Conservation (phyloP, 2,797 vertebrate genomes). For the Gobio occitaniae region DNA sequence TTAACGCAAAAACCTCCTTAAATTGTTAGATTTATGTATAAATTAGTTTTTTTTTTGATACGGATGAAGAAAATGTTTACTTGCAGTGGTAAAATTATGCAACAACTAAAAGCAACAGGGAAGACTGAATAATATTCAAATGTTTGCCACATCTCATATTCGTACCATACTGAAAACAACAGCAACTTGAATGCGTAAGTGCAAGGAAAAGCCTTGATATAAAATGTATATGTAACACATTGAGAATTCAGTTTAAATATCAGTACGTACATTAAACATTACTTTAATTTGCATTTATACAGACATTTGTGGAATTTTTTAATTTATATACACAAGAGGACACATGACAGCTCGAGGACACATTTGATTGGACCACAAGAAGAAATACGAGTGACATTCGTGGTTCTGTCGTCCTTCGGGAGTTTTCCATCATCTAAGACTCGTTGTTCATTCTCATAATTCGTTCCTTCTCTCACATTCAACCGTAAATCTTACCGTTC, state of each 20-base stretch:
- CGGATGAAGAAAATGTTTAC: background rate
- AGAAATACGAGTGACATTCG: constrained; percentile 60
- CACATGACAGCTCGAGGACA: constrained; percentile 76
- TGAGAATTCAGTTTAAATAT: constrained; percentile 89
- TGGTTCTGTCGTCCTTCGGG: constrained; percentile 64
- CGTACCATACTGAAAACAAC: constrained; percentile 82
- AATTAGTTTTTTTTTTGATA: background rate
- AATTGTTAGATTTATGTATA: background rate
- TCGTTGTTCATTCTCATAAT: constrained; percentile 75
- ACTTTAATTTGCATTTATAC: constrained; percentile 71
- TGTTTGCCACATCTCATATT: constrained; percentile 71
- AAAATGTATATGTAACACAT: constrained; percentile 86
- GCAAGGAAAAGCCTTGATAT: constrained; percentile 88
- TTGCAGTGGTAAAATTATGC: background rate
- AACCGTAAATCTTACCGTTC: constrained; percentile 35
- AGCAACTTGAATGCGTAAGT: constrained; percentile 86
- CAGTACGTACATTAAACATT: constrained; percentile 85
- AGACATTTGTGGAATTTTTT: constrained; percentile 71
- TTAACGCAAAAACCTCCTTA: background rate
- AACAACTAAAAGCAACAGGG: background rate
- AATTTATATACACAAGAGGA: constrained; percentile 86
- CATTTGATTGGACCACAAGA: constrained; percentile 79
- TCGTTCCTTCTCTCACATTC: constrained; percentile 72
- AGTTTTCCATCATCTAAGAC: constrained; percentile 62
- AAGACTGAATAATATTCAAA: constrained; percentile 76